A percentile compares a stretch with the other conserved stretches of the same genome.
These are phyloP conservation scores for Chrysopa pallens DNA, from an alignment of 1,140 invertebrate species.

Conservation along the genomic window DNA sequence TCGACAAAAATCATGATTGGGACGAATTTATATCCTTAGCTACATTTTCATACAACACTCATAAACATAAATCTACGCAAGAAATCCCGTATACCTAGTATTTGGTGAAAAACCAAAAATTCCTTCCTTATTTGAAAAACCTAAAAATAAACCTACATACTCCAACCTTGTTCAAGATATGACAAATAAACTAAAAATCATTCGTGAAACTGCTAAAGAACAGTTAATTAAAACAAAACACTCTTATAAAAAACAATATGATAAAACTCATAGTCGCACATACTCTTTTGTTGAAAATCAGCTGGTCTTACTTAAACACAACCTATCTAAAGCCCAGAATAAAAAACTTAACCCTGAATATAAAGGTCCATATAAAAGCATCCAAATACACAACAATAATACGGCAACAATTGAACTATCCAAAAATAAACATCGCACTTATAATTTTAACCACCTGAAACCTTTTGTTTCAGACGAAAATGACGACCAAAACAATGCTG, in stretches of 20 bases:
- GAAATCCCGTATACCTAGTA: constrained; percentile 23
- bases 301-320: too few species aligned
- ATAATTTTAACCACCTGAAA: constrained; percentile 9
- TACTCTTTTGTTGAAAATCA: too few species aligned
- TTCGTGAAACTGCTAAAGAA: constrained; percentile 13
- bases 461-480: constrained; percentile 6
- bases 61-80: constrained; percentile 17
- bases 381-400: constrained; percentile 6
- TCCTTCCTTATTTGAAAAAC: constrained; percentile 7
- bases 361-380: constrained; percentile 8
- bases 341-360: constrained; percentile 6
- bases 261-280: too few species aligned
- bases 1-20: too few species aligned
- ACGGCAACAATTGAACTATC: constrained; percentile 5
- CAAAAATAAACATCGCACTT: too few species aligned
- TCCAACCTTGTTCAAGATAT: constrained; percentile 15
- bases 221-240: constrained; percentile 12
- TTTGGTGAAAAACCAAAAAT: constrained; percentile 17
- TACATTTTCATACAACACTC: constrained; percentile 21
- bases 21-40: constrained; percentile 16
- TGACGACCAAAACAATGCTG: too few species aligned
- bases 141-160: constrained; percentile 13
- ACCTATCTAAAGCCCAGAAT: too few species aligned
- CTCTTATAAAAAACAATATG: constrained; percentile 13
- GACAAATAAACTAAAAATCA: constrained; percentile 14